Evolutionary conservation across 2,797 vertebrate genomes (phyloP), one percentile per base, ranked within the genome.

Genomic region (Squalus acanthias): DNA sequence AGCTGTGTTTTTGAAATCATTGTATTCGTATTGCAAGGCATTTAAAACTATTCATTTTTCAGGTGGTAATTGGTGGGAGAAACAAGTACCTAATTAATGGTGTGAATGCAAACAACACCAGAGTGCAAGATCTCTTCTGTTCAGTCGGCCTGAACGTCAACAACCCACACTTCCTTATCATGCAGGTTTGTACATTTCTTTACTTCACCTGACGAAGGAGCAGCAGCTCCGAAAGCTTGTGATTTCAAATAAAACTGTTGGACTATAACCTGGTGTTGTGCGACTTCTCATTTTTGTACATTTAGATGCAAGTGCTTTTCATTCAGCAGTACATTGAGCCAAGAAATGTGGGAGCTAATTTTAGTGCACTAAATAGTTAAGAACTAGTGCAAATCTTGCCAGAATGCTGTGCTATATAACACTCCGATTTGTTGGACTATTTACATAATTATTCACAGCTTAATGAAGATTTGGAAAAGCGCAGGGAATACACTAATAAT

Each of bases 141-240:
- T 99, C 99, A 0, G 96, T 99, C 82, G 99, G 99, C 46, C 98
- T 99, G 97, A 99, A 99, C 53, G 99, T 99, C 97, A 99, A 99
- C 97, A 99, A 99, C 96, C 99, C 99, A 91, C 98, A 99, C 96
- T 99, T 99, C 97, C 99, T 99, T 74, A 99, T 99, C 96, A 99
- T 99, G 99, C 99, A 99, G 99, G 99, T 99, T 97, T 96, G 91
- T 60, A 53, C 29, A 46, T 96, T 9, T 53, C 39, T 39, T 39
- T 39, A 39, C 39, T 39, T 39, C 39, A 39, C 39, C 39, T 39
- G 39, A 39, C 39, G 39, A 39, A 39, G 39, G 39, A 39, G 39
- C 39, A 39, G 39, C 39, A 39, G 39, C 39, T 39, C 39, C 39
- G 39, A 39, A 39, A 39, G 39, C 39, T 39, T 39, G 39, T 39